Evolutionary conservation across 2,888 invertebrate species (phyloP), one percentile per base, ranked within the genome.

Genomic region (Gasteruption jaculator): DNA sequence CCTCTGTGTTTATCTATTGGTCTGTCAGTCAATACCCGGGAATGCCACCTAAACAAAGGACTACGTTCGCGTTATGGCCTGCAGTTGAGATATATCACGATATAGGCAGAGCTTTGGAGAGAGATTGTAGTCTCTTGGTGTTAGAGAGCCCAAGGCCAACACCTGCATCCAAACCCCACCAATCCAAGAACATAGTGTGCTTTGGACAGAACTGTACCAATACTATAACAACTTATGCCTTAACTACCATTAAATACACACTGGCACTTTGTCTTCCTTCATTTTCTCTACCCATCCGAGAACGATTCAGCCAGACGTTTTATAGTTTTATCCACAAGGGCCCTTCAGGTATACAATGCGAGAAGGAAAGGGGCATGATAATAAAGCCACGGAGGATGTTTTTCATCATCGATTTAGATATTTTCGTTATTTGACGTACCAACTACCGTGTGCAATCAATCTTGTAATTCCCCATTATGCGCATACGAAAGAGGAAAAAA

Each of bases 91-190:
- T n/a, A n/a, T n/a, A n/a, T n/a, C n/a, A n/a, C n/a, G n/a, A n/a
- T n/a, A n/a, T n/a, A n/a, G n/a, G n/a, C n/a, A n/a, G n/a, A n/a
- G n/a, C n/a, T n/a, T n/a, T n/a, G n/a, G n/a, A n/a, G n/a, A 60
- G 63, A 64, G 61, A 65, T 63, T 61, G 65, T 63, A 59, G 56
- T 58, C n/a, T n/a, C 57, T 59, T 49, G 58, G 58, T 63, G 63
- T 60, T 61, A 63, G 63, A 58, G 59, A 58, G 61, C 62, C 60
- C 66, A 66, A 66, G 66, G 66, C 65, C 61, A 66, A 63, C 66
- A 66, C 65, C 66, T 65, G 62, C 65, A 60, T 62, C 60, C n/a
- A 43, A 50, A 49, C 61, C 63, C 63, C 58, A 60, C 58, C 49
- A 54, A n/a, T n/a, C n/a, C n/a, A n/a, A n/a, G n/a, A n/a, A n/a